Evolutionary conservation across 2,797 vertebrate genomes (phyloP).

Genomic region (Vireo griseus): DNA sequence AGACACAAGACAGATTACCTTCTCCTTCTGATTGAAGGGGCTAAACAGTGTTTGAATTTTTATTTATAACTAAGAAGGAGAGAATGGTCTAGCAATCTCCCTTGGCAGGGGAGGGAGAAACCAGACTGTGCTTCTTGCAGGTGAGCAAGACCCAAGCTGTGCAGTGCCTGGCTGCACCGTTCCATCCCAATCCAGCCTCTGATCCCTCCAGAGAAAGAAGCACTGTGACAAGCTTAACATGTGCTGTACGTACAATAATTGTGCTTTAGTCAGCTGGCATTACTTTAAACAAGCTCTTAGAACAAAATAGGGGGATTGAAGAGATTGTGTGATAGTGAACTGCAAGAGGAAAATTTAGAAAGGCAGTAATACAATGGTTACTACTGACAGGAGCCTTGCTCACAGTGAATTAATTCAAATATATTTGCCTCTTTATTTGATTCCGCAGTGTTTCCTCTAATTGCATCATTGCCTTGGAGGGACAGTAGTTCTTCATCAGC

Average conservation of each 20-base stretch:
- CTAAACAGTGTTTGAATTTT: neutral
- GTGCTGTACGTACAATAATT: neutral
- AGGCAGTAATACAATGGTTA: conserved; percentile 46
- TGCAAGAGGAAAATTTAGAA: conserved; percentile 63
- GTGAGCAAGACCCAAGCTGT: neutral
- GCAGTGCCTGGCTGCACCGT: neutral
- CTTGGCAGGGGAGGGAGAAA: neutral
- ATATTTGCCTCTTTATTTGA: conserved; percentile 55
- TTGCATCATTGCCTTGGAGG: conserved; percentile 66
- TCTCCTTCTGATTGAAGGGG: neutral
- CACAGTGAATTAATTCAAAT: conserved; percentile 68
- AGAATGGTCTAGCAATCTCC: neutral
- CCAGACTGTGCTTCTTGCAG: conserved; percentile 9
- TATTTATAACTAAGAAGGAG: neutral
- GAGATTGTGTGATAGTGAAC: neutral
- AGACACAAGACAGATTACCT: neutral
- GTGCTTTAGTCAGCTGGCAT: conserved; percentile 27
- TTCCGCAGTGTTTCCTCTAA: conserved; percentile 73
- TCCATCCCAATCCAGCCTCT: conserved; percentile 46
- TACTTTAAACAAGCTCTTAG: conserved; percentile 32
- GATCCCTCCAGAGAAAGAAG: conserved; percentile 49
- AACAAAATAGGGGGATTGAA: conserved; percentile 23
- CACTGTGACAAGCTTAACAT: neutral
- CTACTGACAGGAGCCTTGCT: conserved; percentile 37
- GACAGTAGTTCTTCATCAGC: conserved; percentile 62